Evolutionary conservation across 2,888 invertebrate genomes (phyloP).

Genomic region (Oegoconia quadripuncta): DNA sequence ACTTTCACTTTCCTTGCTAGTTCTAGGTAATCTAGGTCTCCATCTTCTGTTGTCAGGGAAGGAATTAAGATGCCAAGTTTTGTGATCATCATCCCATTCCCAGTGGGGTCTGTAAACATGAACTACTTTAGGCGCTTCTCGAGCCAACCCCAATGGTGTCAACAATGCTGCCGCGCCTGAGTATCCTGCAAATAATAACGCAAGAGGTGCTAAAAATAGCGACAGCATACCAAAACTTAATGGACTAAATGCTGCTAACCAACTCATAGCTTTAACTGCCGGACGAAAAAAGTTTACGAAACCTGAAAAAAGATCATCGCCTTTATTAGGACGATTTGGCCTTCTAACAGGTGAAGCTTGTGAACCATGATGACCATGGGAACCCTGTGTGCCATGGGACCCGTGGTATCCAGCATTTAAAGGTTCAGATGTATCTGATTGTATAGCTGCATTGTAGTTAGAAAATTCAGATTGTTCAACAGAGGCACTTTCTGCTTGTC

Average conservation of each 20-base stretch:
- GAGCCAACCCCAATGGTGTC: slow-evolving; percentile 81
- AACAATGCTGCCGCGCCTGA: slow-evolving; percentile 81
- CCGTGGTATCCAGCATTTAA: slow-evolving; percentile 40
- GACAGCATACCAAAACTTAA: slow-evolving; percentile 79
- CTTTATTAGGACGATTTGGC: slow-evolving; percentile 42
- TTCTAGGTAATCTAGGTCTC: slow-evolving; percentile 30
- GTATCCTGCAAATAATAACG: slow-evolving; percentile 80
- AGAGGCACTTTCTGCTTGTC: slow-evolving; percentile 54
- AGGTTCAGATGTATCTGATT: slow-evolving; percentile 43
- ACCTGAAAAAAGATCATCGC: slow-evolving; percentile 66
- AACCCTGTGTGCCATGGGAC: slow-evolving; percentile 42
- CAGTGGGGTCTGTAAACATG: slow-evolving; percentile 69
- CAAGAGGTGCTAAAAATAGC: slow-evolving; percentile 81
- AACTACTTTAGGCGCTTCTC: slow-evolving; percentile 60
- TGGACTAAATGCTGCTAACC: slow-evolving; percentile 78
- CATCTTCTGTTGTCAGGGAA: slow-evolving; percentile 52
- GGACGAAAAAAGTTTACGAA: slow-evolving; percentile 69
- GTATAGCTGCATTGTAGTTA: slow-evolving; percentile 51
- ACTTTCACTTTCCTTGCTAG: slow-evolving; percentile 28
- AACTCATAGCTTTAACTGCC: slow-evolving; percentile 69
- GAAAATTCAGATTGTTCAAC: slow-evolving; percentile 52
- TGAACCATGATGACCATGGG: slow-evolving; percentile 46
- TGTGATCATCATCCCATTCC: slow-evolving; percentile 78
- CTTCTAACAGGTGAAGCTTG: slow-evolving; percentile 42
- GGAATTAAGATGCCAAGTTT: slow-evolving; percentile 70